Evolutionary conservation across 2,113 vertebrate species (phyloP).

Genomic region (Notothenia rossii): DNA sequence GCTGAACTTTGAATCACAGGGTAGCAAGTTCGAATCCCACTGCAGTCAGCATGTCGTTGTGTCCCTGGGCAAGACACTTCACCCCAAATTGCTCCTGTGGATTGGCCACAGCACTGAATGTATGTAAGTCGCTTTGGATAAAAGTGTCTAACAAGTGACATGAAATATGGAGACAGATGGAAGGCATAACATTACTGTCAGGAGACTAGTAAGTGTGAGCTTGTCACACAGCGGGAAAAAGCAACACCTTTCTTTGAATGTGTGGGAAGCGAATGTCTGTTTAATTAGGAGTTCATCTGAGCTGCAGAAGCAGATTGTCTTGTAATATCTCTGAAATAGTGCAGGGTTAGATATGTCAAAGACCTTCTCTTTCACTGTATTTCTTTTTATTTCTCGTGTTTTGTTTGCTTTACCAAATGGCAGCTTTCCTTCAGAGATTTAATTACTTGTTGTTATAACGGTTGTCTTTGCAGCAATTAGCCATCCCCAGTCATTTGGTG

Average conservation of each 20-base stretch:
- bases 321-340: slow-evolving; percentile 22
- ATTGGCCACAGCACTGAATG: too few species aligned
- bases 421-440: slow-evolving; percentile 4
- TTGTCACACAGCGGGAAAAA: slow-evolving; percentile 51
- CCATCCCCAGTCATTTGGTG: slow-evolving; percentile 10
- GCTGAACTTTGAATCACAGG: too few species aligned
- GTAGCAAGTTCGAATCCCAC: too few species aligned
- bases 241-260: slow-evolving; percentile 67
- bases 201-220: slow-evolving; percentile 70
- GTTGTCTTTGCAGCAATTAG: slow-evolving; percentile 33
- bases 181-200: slow-evolving; percentile 61
- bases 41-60: too few species aligned
- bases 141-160: too few species aligned
- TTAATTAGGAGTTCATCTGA: slow-evolving; percentile 67
- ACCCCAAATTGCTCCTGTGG: too few species aligned
- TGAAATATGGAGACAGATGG: slow-evolving; percentile 69
- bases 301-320: slow-evolving; percentile 49
- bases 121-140: too few species aligned
- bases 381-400: neutral
- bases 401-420: neutral
- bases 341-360: slow-evolving; percentile 6
- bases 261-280: slow-evolving; percentile 63
- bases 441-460: slow-evolving; percentile 4
- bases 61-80: too few species aligned
- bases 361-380: neutral